Evolutionary conservation across 2,888 invertebrate species (phyloP).

Genomic region (Eupelmus urozonus): DNA sequence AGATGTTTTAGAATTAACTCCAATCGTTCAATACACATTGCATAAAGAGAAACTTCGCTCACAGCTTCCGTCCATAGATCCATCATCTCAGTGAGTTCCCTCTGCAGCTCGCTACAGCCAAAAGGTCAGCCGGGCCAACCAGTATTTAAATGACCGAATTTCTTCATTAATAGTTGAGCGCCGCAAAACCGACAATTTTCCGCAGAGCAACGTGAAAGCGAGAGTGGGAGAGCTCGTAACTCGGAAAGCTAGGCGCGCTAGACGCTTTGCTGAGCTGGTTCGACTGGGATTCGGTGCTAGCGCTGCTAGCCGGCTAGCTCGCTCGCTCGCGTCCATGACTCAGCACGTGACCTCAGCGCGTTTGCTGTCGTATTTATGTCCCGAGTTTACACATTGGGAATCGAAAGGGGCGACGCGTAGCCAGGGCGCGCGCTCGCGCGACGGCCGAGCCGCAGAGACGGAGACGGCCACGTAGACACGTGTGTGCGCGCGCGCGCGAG

Average conservation of each 20-base stretch:
- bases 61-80: too few relatives aligned
- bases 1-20: too few relatives aligned
- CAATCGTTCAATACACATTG: too few relatives aligned
- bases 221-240: conserved; percentile 14
- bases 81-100: too few relatives aligned
- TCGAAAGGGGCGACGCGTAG: conserved; percentile 35
- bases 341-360: conserved; percentile 55
- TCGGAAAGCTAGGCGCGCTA: conserved; percentile 26
- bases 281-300: conserved; percentile 56
- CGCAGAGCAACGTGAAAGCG: background rate
- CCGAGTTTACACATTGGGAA: conserved; percentile 64
- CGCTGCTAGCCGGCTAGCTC: background rate
- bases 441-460: too few relatives aligned
- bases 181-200: too few relatives aligned
- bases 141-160: conserved; percentile 25
- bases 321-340: conserved; percentile 39
- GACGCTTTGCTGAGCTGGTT: conserved; percentile 63
- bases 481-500: too few relatives aligned
- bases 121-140: conserved; percentile 39
- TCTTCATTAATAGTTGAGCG: conserved; percentile 18
- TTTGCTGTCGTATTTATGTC: conserved; percentile 65
- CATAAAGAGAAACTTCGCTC: too few relatives aligned
- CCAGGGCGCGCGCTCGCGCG: too few relatives aligned
- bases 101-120: too few relatives aligned
- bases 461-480: too few relatives aligned